phyloP scores from a whole-genome alignment of 2,113 vertebrate genomes.

The Actinemys pallida region DNA sequence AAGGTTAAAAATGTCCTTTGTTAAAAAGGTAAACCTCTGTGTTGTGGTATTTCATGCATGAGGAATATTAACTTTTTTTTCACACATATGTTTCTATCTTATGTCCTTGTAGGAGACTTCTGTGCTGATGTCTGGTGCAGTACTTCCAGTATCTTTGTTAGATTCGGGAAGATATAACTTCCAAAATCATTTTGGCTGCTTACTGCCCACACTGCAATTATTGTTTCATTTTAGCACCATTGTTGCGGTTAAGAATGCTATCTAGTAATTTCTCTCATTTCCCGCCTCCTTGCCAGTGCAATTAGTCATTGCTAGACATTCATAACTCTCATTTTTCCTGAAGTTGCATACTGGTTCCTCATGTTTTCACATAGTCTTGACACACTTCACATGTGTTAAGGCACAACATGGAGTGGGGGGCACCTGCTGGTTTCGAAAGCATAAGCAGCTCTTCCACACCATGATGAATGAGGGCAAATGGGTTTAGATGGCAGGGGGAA shows the following conservation, averaged over 20 bases:
- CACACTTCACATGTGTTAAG: not conserved
- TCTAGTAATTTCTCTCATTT: not conserved
- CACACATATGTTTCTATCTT: not conserved
- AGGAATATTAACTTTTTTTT: not conserved
- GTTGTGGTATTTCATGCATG: not conserved
- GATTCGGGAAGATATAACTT: not conserved
- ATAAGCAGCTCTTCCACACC: not conserved
- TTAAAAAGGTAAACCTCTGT: not conserved
- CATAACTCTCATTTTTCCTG: not conserved
- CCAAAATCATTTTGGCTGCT: not conserved
- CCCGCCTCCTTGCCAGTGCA: not conserved
- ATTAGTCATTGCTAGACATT: not conserved
- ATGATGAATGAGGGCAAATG: not conserved
- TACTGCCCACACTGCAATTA: not conserved
- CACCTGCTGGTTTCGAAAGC: not conserved
- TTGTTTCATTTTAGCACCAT: not conserved
- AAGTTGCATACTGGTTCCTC: not conserved
- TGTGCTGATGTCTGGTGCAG: not conserved
- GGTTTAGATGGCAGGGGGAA: not conserved
- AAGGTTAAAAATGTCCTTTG: not conserved
- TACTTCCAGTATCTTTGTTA: not conserved
- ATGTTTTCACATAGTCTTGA: not conserved
- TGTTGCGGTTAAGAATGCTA: not conserved
- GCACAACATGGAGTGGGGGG: not conserved
- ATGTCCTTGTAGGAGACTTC: not conserved